Conservation (phyloP, 1,140 invertebrate genomes). For the Ips typographus region DNA sequence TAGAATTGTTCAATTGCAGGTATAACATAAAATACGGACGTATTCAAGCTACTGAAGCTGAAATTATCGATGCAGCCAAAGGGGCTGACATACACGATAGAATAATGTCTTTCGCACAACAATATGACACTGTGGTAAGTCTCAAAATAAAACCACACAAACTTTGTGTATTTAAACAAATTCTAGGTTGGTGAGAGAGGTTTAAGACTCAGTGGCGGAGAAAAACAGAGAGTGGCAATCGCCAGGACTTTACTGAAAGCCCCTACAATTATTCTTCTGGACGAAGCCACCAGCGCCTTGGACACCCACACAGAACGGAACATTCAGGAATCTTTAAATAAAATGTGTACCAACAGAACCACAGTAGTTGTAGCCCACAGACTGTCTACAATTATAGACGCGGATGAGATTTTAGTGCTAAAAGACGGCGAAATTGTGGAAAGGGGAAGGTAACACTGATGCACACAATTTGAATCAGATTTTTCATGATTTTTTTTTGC, state of each 20-base stretch:
- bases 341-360: slow-evolving; percentile 79
- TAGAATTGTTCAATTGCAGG: slow-evolving; percentile 50
- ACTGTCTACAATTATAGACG: slow-evolving; percentile 90
- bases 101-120: slow-evolving; percentile 86
- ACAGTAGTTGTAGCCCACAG: slow-evolving; percentile 92
- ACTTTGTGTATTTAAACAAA: not conserved
- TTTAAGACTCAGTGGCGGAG: slow-evolving; percentile 80
- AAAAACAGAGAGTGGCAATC: slow-evolving; percentile 93
- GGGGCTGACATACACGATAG: slow-evolving; percentile 92
- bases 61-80: slow-evolving; percentile 85
- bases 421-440: slow-evolving; percentile 89
- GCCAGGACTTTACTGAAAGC: slow-evolving; percentile 87
- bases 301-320: slow-evolving; percentile 84
- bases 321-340: slow-evolving; percentile 72
- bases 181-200: slow-evolving; percentile 74
- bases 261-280: slow-evolving; percentile 74
- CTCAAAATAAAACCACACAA: not conserved
- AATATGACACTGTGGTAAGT: slow-evolving; percentile 74
- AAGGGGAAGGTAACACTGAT: slow-evolving; percentile 68
- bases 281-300: slow-evolving; percentile 87
- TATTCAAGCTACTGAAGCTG: slow-evolving; percentile 73
- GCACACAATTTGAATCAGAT: not conserved
- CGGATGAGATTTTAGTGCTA: slow-evolving; percentile 89
- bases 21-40: slow-evolving; percentile 96
- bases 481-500: slow-evolving; percentile 40